A percentile compares a stretch with the other conserved stretches of the same genome.
Evolutionary conservation across 2,113 vertebrate genomes (phyloP).

Genomic region (Proterorhinus semilunaris): DNA sequence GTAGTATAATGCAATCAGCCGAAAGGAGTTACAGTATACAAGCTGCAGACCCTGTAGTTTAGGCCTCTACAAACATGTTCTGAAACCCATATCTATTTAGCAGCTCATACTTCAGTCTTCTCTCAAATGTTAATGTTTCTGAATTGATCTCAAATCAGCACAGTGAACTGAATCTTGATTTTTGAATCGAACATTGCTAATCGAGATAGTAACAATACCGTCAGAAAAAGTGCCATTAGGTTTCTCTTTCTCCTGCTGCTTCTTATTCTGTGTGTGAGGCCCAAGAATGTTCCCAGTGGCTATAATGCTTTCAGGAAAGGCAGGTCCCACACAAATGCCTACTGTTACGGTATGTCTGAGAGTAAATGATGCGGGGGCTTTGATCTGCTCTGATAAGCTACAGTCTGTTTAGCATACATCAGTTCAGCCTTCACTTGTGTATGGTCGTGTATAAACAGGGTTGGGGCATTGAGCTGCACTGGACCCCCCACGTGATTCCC

Average conservation of each 20-base stretch:
- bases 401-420: conserved; percentile 56
- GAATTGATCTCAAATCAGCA: too few relatives aligned
- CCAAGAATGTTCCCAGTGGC: neutral
- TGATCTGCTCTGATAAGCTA: conserved; percentile 66
- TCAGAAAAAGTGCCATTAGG: too few relatives aligned
- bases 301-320: conserved; percentile 40
- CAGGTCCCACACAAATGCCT: conserved; percentile 36
- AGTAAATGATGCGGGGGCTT: conserved; percentile 49
- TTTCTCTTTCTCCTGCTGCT: neutral
- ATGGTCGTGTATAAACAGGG: conserved; percentile 26
- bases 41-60: too few relatives aligned
- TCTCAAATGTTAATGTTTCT: too few relatives aligned
- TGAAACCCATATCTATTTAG: too few relatives aligned
- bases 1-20: too few relatives aligned
- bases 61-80: too few relatives aligned
- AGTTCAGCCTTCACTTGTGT: conserved; percentile 16
- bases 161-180: too few relatives aligned
- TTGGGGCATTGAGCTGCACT: neutral
- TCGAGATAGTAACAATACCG: too few relatives aligned
- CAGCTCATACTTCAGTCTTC: too few relatives aligned
- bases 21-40: too few relatives aligned
- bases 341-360: conserved; percentile 57
- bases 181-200: neutral
- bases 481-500: neutral
- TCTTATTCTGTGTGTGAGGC: neutral